Evolutionary conservation across 2,113 vertebrate genomes (phyloP).

Genomic region (Cheirogaleus medius): DNA sequence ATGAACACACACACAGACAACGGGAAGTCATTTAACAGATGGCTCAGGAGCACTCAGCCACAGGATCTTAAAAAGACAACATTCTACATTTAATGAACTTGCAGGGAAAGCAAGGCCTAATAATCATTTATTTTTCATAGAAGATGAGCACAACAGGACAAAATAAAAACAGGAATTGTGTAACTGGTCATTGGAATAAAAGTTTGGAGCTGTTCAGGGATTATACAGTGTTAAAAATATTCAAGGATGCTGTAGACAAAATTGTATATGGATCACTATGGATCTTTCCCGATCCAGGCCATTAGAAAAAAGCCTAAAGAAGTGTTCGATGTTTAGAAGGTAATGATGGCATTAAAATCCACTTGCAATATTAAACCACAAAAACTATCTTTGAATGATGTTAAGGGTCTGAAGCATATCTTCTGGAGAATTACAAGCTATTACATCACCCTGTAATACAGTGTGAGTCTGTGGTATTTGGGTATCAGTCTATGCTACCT

Average conservation of each 20-base stretch:
- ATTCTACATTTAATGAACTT: conserved; percentile 79
- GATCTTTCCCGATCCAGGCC: conserved; percentile 61
- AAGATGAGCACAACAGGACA: conserved; percentile 58
- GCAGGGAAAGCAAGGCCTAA: conserved; percentile 68
- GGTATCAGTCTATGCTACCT: conserved; percentile 26
- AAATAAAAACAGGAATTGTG: conserved; percentile 29
- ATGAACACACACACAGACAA: conserved; percentile 68
- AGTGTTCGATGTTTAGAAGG: conserved; percentile 65
- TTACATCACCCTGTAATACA: conserved; percentile 58
- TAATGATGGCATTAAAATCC: conserved; percentile 73
- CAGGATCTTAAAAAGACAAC: conserved; percentile 79
- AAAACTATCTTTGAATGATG: conserved; percentile 69
- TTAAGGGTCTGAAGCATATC: conserved; percentile 52
- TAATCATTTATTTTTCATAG: conserved; percentile 68
- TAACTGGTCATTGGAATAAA: conserved; percentile 46
- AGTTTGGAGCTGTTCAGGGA: conserved; percentile 50
- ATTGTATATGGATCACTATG: conserved; percentile 21
- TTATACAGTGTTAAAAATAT: conserved; percentile 62
- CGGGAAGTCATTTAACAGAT: conserved; percentile 87
- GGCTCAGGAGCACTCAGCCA: conserved; percentile 80
- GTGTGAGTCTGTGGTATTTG: conserved; percentile 28
- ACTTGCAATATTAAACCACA: conserved; percentile 69
- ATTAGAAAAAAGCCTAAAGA: conserved; percentile 60
- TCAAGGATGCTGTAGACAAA: conserved; percentile 70
- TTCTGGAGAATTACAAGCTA: conserved; percentile 73